Base-by-base conservation (phyloP, 2,113 vertebrate species). In the Plecturocebus donacophilus region DNA sequence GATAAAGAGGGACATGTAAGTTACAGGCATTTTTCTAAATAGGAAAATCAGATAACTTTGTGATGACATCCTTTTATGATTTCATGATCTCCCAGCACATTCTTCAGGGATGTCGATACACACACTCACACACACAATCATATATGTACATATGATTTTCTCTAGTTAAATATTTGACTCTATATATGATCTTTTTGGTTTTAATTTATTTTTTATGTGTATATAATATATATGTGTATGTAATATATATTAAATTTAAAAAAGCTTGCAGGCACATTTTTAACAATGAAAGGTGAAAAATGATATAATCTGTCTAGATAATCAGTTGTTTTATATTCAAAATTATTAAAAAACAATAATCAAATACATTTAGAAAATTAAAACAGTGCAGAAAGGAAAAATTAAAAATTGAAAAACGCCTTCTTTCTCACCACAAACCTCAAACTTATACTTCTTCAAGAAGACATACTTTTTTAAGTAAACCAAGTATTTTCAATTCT, bases 381-480 rank as follows among this genome's bases (percentile, higher is more conserved):
- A 94, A 96, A 88, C 16, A 38, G 3, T 86, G 85, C 64, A 91
- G 56, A 95, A 79, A 71, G 5, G 13, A 47, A 87, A 75, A 93
- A 71, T 19, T n/a, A 61, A 82, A 83, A 88, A 68, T 92, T 13
- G 4, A 73, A 90, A 95, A 54, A 14, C 0, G 52, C 1, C 35
- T 8, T 86, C 45, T 2, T 11, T 11, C 16, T 77, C 38, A 20
- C 19, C 40, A 82, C 10, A 95, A 70, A 27, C 32, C 6, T 42
- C n/a, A 35, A 45, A 73, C 11, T 71, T 76, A 42, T 1, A 45
- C 5, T 76, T 10, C 20, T 70, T 58, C 89, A n/a, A 54, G 45
- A 68, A 42, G n/a, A 79, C 13, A 83, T 64, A 14, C 40, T 87
- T 75, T 68, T 30, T 83, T 52, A 47, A 2, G 95, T 93, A 82